These are phyloP conservation scores for Eufriesea mexicana DNA, from an alignment of 1,140 invertebrate species.

Conservation along the genomic window DNA sequence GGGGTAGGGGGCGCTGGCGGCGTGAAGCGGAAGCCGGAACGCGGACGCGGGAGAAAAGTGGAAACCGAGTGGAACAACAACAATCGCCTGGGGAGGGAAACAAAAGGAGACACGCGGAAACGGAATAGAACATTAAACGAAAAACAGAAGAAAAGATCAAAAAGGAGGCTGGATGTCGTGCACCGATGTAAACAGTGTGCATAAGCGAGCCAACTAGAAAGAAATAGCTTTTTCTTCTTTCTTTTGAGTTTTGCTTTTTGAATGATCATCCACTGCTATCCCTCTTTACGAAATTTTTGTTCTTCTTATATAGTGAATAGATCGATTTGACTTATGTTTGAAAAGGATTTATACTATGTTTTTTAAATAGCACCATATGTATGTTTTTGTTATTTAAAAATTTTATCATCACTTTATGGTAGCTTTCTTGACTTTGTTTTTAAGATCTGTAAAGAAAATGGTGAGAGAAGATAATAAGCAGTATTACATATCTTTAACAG, in stretches of 20 bases:
- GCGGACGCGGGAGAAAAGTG: neutral
- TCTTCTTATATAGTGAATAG: too few species aligned
- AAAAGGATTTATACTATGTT: too few species aligned
- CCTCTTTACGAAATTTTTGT: too few species aligned
- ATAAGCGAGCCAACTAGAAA: neutral
- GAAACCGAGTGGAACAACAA: conserved; percentile 30
- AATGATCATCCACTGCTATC: too few species aligned
- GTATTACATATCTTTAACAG: neutral
- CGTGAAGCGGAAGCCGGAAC: conserved; percentile 44
- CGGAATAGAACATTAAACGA: conserved; percentile 37
- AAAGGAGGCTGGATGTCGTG: neutral
- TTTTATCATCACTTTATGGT: too few species aligned
- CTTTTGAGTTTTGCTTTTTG: neutral
- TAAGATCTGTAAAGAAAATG: too few species aligned
- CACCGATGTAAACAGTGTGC: neutral
- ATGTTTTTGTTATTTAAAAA: too few species aligned
- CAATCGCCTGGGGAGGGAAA: neutral
- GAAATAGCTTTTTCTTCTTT: neutral
- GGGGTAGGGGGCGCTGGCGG: neutral
- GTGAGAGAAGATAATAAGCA: too few species aligned
- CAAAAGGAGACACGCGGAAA: conserved; percentile 47
- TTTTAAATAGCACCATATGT: too few species aligned
- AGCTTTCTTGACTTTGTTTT: too few species aligned
- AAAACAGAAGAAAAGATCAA: neutral
- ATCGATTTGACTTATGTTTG: too few species aligned